A percentile compares a stretch with the other conserved stretches of the same genome.
phyloP scores from a whole-genome alignment of 2,797 vertebrate genomes.

The Phoebastria nigripes region DNA sequence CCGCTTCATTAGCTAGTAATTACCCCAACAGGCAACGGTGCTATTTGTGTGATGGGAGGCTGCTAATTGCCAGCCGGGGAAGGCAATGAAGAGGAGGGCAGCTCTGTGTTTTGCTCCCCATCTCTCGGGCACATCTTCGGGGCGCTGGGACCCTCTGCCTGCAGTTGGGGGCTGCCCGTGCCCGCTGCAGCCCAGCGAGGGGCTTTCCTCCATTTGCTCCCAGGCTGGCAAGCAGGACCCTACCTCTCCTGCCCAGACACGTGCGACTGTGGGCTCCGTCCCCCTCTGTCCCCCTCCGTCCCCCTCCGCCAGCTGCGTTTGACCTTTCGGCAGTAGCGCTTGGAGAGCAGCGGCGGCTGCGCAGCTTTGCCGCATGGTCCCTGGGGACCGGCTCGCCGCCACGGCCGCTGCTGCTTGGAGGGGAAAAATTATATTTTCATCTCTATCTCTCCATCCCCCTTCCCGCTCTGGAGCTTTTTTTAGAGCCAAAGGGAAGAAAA shows the following conservation, averaged over 20 bases:
- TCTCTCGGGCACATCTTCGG: rapidly evolving
- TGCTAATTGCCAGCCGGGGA: not conserved
- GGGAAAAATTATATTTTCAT: constrained; percentile 62
- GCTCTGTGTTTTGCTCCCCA: not conserved
- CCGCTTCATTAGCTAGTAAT: not conserved
- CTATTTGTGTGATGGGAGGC: not conserved
- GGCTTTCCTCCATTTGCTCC: not conserved
- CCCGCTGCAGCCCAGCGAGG: rapidly evolving
- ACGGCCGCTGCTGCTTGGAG: constrained; percentile 7
- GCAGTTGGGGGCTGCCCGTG: rapidly evolving
- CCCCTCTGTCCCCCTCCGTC: not conserved
- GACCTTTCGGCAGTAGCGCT: constrained; percentile 54
- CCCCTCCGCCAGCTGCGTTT: not conserved
- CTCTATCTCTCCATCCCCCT: constrained; percentile 18
- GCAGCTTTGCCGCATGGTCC: constrained; percentile 13
- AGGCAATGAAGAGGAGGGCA: not conserved
- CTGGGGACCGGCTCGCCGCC: not conserved
- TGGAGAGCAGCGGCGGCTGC: not conserved
- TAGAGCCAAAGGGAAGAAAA: constrained; percentile 22
- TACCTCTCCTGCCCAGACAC: not conserved
- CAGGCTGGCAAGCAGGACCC: rapidly evolving
- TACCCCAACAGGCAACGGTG: not conserved
- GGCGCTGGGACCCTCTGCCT: not conserved
- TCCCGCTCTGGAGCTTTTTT: constrained; percentile 3
- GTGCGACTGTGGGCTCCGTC: not conserved